phyloP scores from a whole-genome alignment of 1,140 invertebrate species.

The Sinonovacula constricta region DNA sequence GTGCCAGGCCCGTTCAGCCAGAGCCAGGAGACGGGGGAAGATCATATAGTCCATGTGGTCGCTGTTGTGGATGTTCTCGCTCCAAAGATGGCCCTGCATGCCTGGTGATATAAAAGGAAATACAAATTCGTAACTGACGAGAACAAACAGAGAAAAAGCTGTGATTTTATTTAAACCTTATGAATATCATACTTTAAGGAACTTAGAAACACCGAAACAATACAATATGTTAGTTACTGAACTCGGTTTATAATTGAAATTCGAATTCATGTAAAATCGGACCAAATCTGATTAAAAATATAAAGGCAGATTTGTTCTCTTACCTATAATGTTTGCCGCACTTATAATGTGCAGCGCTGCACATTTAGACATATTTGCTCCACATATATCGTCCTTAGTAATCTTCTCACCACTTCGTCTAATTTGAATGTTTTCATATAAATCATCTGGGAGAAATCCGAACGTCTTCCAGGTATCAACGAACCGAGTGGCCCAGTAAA shows the following conservation, averaged over 20 bases:
- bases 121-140: too few species aligned
- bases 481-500: slow-evolving; percentile 59
- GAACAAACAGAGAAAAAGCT: not conserved
- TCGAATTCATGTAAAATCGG: too few species aligned
- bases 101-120: too few species aligned
- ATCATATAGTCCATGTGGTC: slow-evolving; percentile 60
- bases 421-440: slow-evolving; percentile 49
- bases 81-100: slow-evolving; percentile 59
- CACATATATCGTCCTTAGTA: slow-evolving; percentile 29
- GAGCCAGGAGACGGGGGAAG: slow-evolving; percentile 59
- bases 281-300: too few species aligned
- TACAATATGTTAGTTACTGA: too few species aligned
- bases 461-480: slow-evolving; percentile 54
- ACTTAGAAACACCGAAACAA: too few species aligned
- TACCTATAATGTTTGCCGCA: slow-evolving; percentile 59
- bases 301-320: too few species aligned
- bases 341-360: too few species aligned
- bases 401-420: slow-evolving; percentile 26
- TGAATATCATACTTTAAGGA: too few species aligned
- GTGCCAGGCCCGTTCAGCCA: slow-evolving; percentile 66
- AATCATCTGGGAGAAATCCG: slow-evolving; percentile 50
- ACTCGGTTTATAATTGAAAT: too few species aligned
- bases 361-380: slow-evolving; percentile 41
- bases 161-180: not conserved
- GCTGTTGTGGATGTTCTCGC: slow-evolving; percentile 51